Evolutionary conservation across 2,113 vertebrate genomes (phyloP).

Genomic region (Pipa parva): DNA sequence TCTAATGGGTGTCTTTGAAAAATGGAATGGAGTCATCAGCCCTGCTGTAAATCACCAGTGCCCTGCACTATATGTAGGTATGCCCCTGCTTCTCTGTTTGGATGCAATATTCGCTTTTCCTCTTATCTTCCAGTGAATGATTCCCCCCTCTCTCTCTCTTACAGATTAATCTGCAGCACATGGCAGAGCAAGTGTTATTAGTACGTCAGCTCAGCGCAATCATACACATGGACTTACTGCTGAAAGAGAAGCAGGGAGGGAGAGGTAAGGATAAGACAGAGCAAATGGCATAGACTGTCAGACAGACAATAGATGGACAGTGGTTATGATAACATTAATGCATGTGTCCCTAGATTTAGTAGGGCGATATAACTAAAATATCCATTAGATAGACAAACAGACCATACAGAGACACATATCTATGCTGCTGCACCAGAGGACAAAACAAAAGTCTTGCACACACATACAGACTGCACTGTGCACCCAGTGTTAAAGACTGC

Average conservation of each 20-base stretch:
- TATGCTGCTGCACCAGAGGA: not conserved
- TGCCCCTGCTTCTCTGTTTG: too few relatives aligned
- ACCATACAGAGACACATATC: too few relatives aligned
- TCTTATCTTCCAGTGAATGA: too few relatives aligned
- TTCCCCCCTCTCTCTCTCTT: not conserved
- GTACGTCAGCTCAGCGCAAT: constrained; percentile 18
- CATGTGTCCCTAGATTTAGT: not conserved
- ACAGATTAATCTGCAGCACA: constrained; percentile 28
- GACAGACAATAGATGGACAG: not conserved
- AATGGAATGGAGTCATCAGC: too few relatives aligned
- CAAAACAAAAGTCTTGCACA: not conserved
- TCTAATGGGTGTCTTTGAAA: too few relatives aligned
- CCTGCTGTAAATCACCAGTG: too few relatives aligned
- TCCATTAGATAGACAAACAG: too few relatives aligned
- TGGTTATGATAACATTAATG: not conserved
- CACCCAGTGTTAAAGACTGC: too few relatives aligned
- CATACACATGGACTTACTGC: constrained; percentile 18
- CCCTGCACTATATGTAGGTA: not conserved
- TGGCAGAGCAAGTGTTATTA: constrained; percentile 13
- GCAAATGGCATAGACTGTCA: not conserved
- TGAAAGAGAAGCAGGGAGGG: not conserved
- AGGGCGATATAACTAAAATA: too few relatives aligned
- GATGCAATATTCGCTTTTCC: too few relatives aligned
- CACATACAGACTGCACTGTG: too few relatives aligned
- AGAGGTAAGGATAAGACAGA: not conserved